Percentiles rank a stretch among this genome's conserved stretches.
These are phyloP conservation scores for Kryptopterus vitreolus DNA, from an alignment of 2,797 vertebrate species.

Conservation along the genomic window DNA sequence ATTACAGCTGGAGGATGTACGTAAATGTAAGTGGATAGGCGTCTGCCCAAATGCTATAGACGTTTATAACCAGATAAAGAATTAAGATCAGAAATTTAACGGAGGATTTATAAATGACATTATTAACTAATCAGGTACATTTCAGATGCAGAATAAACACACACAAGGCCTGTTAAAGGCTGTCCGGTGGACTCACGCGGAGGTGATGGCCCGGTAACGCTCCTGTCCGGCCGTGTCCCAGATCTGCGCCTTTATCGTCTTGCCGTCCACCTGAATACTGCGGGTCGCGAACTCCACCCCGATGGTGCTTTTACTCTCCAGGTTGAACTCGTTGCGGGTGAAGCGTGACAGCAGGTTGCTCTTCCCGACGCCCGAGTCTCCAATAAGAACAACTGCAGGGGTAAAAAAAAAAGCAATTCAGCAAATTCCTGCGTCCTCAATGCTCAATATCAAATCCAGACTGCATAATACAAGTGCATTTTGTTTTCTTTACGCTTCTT, in stretches of 20 bases:
- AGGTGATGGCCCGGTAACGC: constrained; percentile 96
- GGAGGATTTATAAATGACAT: neutral
- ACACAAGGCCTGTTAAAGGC: neutral
- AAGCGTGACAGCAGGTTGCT: constrained; percentile 95
- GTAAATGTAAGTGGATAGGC: too few relatives aligned
- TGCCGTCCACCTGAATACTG: constrained; percentile 96
- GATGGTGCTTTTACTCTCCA: constrained; percentile 97
- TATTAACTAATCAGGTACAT: neutral
- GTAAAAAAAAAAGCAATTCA: neutral
- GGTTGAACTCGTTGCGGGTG: constrained; percentile 95
- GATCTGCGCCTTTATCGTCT: constrained; percentile 98
- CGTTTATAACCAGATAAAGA: neutral
- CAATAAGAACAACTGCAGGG: constrained; percentile 89
- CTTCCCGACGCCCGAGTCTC: constrained; percentile 95
- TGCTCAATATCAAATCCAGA: neutral
- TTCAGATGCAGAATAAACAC: neutral
- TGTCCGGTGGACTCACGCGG: constrained; percentile 80
- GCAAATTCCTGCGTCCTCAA: neutral
- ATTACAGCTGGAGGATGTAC: too few relatives aligned
- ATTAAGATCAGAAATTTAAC: neutral
- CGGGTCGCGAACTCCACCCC: constrained; percentile 96
- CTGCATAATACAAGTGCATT: neutral
- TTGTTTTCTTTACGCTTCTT: too few relatives aligned
- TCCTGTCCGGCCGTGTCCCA: constrained; percentile 97
- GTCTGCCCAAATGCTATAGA: too few relatives aligned